Percentiles rank a stretch among this genome's conserved stretches.
phyloP scores from a whole-genome alignment of 2,113 vertebrate species.

The Toxotes jaculatrix region DNA sequence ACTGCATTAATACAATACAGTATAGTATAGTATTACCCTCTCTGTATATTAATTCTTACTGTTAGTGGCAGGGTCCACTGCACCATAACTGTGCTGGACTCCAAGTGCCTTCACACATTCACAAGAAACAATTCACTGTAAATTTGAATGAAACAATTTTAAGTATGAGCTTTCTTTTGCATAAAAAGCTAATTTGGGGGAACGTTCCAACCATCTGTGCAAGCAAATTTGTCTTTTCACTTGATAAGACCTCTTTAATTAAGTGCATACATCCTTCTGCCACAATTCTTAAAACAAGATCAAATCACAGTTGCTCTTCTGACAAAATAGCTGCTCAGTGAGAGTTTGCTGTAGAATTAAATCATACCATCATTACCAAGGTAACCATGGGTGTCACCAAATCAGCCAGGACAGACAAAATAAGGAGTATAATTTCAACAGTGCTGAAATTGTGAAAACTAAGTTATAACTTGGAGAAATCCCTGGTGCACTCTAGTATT shows the following conservation, averaged over 20 bases:
- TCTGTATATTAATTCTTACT: not conserved
- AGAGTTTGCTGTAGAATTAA: not conserved
- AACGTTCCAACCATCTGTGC: too few species aligned
- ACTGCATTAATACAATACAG: not conserved
- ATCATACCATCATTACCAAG: not conserved
- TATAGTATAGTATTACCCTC: too few species aligned
- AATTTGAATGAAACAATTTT: not conserved
- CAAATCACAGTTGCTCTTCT: not conserved
- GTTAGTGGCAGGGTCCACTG: not conserved
- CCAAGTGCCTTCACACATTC: not conserved
- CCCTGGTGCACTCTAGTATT: not conserved
- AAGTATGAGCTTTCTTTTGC: too few species aligned
- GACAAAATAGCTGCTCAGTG: not conserved
- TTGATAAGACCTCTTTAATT: too few species aligned
- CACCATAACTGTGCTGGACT: not conserved
- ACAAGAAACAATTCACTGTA: not conserved
- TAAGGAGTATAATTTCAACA: not conserved
- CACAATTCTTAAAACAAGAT: not conserved
- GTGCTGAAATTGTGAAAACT: not conserved
- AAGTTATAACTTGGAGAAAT: not conserved
- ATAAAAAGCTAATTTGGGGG: too few species aligned
- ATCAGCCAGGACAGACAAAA: not conserved
- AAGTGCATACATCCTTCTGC: not conserved
- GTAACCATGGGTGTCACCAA: not conserved
- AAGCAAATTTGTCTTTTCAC: too few species aligned